These are phyloP conservation scores for Cynocephalus volans DNA, from an alignment of 2,113 vertebrate species.

Conservation along the genomic window DNA sequence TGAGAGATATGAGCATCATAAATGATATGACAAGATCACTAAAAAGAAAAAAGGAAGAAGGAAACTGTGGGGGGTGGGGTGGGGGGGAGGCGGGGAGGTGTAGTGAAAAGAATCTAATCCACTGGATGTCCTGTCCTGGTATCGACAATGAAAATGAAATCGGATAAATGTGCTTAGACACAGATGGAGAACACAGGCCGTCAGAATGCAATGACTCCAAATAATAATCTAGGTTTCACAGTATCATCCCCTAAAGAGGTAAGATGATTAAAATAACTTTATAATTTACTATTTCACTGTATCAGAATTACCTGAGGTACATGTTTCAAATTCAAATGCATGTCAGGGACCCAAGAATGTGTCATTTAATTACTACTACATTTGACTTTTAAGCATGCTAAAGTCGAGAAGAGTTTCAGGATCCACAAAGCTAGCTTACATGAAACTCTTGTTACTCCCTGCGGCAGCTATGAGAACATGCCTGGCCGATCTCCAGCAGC, in stretches of 20 bases:
- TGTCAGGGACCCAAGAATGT: neutral
- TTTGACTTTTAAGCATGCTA: neutral
- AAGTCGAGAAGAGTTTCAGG: neutral
- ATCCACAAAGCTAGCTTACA: neutral
- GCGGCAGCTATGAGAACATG: neutral
- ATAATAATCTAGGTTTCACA: neutral
- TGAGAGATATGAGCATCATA: neutral
- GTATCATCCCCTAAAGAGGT: neutral
- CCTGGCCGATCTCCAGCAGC: neutral
- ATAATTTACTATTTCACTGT: neutral
- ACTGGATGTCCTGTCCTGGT: rapidly evolving
- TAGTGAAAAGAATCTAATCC: neutral
- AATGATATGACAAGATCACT: neutral
- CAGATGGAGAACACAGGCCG: neutral
- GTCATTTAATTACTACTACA: neutral
- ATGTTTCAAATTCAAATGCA: neutral
- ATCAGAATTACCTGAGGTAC: neutral
- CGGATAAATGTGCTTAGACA: neutral
- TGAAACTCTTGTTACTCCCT: neutral
- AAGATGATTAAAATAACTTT: neutral
- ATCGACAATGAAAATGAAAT: rapidly evolving
- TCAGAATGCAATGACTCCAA: neutral
- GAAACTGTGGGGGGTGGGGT: rapidly evolving
- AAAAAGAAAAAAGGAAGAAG: neutral
- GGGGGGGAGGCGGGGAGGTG: no score